phyloP scores from a whole-genome alignment of 2,888 invertebrate species.

The Drosophila yooni region DNA sequence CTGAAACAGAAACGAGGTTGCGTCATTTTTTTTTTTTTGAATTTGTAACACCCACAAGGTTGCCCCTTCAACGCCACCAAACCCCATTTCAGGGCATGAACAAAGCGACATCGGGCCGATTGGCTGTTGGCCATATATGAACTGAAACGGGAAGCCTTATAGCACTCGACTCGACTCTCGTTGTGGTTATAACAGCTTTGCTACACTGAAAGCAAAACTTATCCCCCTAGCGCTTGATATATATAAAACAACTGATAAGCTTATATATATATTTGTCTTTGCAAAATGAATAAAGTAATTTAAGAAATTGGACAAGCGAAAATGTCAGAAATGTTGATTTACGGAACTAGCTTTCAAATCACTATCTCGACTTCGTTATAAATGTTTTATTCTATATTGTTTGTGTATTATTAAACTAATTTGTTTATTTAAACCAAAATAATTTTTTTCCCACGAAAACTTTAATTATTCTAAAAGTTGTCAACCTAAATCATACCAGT shows the following conservation, averaged over 20 bases:
- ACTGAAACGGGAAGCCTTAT: slow-evolving; percentile 66
- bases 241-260: no score
- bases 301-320: not conserved
- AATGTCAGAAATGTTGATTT: not conserved
- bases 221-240: no score
- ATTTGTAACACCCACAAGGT: slow-evolving; percentile 50
- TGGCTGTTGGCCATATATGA: slow-evolving; percentile 57
- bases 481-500: not conserved
- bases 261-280: not conserved
- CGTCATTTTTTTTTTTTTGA: slow-evolving; percentile 42
- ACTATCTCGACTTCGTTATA: not conserved
- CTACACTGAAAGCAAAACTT: not conserved
- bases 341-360: not conserved
- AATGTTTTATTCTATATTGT: not conserved
- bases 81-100: slow-evolving; percentile 43
- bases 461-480: not conserved
- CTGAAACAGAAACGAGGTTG: slow-evolving; percentile 33
- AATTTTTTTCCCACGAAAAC: not conserved
- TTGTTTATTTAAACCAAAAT: not conserved
- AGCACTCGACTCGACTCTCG: slow-evolving; percentile 28
- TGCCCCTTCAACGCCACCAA: not conserved
- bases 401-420: not conserved
- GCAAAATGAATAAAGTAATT: not conserved
- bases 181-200: slow-evolving; percentile 52
- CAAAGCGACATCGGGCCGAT: slow-evolving; percentile 13